These are phyloP conservation scores for Dendrocopos noguchii DNA, from an alignment of 2,113 vertebrate genomes.

Conservation along the genomic window DNA sequence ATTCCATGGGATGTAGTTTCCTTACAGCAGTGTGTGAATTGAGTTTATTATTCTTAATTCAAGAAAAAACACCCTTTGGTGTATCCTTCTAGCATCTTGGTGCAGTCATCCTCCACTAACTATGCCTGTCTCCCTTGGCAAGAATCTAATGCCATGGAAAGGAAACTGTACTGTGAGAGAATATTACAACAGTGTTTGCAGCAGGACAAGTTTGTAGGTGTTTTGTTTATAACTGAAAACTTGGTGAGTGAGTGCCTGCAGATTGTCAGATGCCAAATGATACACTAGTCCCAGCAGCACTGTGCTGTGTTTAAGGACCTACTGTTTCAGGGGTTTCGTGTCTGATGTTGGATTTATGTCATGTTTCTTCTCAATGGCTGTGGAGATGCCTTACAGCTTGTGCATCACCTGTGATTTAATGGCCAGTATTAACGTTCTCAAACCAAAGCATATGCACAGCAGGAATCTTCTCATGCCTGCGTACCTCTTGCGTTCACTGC, in stretches of 20 bases:
- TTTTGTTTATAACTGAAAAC: background rate
- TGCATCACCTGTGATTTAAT: background rate
- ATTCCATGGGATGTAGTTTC: background rate
- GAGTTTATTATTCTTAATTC: background rate
- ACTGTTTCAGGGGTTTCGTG: fast-evolving
- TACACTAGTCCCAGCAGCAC: background rate
- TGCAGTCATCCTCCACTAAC: background rate
- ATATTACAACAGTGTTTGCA: background rate
- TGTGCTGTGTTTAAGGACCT: background rate
- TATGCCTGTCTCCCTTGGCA: background rate
- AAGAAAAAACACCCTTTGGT: background rate
- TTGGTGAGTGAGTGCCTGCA: background rate
- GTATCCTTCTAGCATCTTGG: background rate
- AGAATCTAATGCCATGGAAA: background rate
- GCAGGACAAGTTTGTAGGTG: background rate
- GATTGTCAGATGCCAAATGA: background rate
- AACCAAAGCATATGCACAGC: background rate
- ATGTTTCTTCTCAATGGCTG: fast-evolving
- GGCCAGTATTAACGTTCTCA: too few species aligned
- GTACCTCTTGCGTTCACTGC: fast-evolving
- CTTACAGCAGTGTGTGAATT: fast-evolving
- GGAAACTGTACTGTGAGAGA: background rate
- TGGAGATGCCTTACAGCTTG: background rate
- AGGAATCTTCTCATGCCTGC: background rate
- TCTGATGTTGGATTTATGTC: background rate